phyloP scores from a whole-genome alignment of 2,113 vertebrate species.

The Megaptera novaeangliae region DNA sequence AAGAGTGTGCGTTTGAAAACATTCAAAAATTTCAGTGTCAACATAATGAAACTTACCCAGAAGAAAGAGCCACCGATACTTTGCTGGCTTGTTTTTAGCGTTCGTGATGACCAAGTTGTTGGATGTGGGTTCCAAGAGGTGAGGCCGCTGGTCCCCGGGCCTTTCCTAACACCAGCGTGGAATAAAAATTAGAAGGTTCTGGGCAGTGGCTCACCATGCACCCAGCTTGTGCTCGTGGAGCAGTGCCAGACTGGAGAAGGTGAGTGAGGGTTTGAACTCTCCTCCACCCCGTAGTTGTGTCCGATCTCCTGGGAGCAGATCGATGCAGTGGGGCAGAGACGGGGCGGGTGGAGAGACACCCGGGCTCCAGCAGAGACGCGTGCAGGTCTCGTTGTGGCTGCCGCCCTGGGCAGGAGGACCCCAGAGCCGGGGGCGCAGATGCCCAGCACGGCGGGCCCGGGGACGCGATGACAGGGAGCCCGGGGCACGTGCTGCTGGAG shows the following conservation, averaged over 20 bases:
- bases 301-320: background rate
- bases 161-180: background rate
- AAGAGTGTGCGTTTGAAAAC: background rate
- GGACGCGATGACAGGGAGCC: background rate
- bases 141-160: background rate
- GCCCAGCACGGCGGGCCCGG: accelerated
- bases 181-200: background rate
- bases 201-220: background rate
- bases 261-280: background rate
- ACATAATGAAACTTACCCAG: background rate
- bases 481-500: background rate
- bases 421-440: background rate
- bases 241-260: background rate
- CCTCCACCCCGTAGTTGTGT: background rate
- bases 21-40: background rate
- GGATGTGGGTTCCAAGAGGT: background rate
- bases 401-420: background rate
- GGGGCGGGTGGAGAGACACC: background rate
- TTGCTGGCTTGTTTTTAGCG: background rate
- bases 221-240: background rate
- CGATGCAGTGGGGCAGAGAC: background rate
- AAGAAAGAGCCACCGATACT: background rate
- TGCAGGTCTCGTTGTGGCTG: no score
- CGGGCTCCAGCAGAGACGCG: background rate
- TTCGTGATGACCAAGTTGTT: background rate